These are phyloP conservation scores for Lycocerus yunnanus DNA, from an alignment of 2,888 invertebrate species.

Conservation along the genomic window DNA sequence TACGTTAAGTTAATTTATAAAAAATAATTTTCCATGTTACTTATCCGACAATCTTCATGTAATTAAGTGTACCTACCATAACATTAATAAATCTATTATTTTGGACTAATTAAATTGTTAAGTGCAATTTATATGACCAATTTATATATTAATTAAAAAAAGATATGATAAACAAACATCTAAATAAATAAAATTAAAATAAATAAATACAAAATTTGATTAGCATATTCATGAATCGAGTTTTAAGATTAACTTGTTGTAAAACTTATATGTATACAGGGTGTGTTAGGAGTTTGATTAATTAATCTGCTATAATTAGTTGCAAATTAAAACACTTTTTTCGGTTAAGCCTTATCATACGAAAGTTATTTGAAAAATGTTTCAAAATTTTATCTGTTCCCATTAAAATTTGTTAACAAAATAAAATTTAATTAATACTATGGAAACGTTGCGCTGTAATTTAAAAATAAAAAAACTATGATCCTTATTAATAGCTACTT, in stretches of 20 bases:
- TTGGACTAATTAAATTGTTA: not conserved
- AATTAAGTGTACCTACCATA: not conserved
- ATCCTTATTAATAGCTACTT: not conserved
- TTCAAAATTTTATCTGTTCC: not conserved
- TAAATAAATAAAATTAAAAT: constrained; percentile 10
- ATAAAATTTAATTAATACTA: not conserved
- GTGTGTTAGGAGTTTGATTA: constrained; percentile 31
- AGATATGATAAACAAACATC: not conserved
- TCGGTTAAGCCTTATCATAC: constrained; percentile 8
- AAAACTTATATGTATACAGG: constrained; percentile 15
- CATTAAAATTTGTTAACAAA: not conserved
- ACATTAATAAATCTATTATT: not conserved
- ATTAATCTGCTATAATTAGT: constrained; percentile 33
- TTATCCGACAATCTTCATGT: not conserved
- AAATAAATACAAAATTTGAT: constrained; percentile 21
- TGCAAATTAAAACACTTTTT: constrained; percentile 24
- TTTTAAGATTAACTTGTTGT: constrained; percentile 31
- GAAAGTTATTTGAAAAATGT: not conserved
- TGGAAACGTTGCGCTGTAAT: not conserved
- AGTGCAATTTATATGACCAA: not conserved
- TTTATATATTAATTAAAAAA: not conserved
- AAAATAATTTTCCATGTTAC: not conserved
- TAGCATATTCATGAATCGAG: constrained; percentile 33
- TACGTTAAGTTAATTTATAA: not conserved
- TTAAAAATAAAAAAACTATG: not conserved